Evolutionary conservation across 2,797 vertebrate species (phyloP).

Genomic region (Microctenopoma stevenorrisi): DNA sequence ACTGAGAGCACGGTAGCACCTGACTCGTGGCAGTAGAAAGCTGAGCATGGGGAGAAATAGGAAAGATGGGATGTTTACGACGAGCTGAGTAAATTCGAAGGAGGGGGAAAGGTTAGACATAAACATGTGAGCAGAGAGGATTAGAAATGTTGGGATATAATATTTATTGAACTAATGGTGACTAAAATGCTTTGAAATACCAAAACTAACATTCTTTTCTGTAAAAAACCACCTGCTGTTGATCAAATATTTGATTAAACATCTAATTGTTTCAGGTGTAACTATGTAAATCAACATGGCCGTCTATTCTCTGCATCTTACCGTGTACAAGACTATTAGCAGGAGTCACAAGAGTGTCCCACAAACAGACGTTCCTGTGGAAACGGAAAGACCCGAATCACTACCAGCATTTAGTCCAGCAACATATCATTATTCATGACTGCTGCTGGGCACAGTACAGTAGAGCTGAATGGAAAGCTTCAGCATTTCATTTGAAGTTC

Average conservation of each 20-base stretch:
- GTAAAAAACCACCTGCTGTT: neutral
- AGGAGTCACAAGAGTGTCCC: conserved; percentile 96
- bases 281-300: neutral
- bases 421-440: conserved; percentile 7
- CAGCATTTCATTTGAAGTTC: conserved; percentile 7
- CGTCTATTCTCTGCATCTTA: conserved; percentile 74
- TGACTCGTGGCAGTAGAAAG: conserved; percentile 93
- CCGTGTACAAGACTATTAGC: conserved; percentile 92
- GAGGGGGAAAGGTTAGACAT: neutral
- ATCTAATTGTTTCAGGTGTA: neutral
- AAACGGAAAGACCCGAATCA: conserved; percentile 31
- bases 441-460: neutral
- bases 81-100: neutral
- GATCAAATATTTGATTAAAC: too few relatives aligned
- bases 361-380: conserved; percentile 95
- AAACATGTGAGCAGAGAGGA: neutral
- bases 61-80: neutral
- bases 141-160: neutral
- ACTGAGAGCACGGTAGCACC: conserved; percentile 94
- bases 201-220: too few relatives aligned
- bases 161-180: neutral
- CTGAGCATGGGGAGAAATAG: conserved; percentile 72
- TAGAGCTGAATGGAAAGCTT: conserved; percentile 10
- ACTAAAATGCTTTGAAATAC: too few relatives aligned
- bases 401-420: neutral